Percentiles rank a stretch among this genome's conserved stretches.
Evolutionary conservation across 2,888 invertebrate genomes (phyloP).

Genomic region (Hypercompe scribonia): DNA sequence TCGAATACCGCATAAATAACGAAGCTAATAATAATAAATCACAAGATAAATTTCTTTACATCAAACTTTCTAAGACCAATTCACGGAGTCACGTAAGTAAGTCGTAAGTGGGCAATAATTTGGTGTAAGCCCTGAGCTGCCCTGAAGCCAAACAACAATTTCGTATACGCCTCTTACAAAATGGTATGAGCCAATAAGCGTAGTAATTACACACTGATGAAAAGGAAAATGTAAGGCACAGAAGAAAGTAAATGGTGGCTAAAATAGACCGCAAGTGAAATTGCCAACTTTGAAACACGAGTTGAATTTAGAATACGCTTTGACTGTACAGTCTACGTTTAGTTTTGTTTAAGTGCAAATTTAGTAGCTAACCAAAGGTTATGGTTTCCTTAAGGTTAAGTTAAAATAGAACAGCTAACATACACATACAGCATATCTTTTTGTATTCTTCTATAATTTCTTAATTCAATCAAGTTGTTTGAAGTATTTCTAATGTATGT

Average conservation of each 20-base stretch:
- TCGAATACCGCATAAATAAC: conserved; percentile 44
- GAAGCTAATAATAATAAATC: conserved; percentile 53
- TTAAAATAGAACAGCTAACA: conserved; percentile 11
- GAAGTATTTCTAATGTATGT: neutral
- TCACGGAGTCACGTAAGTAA: conserved; percentile 50
- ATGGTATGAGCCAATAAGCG: conserved; percentile 55
- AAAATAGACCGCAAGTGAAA: conserved; percentile 39
- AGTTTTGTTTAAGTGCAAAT: conserved; percentile 34
- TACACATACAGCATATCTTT: conserved; percentile 1
- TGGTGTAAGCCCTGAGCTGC: conserved; percentile 56
- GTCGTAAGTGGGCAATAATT: conserved; percentile 60
- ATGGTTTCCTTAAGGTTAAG: conserved; percentile 11
- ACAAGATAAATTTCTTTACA: conserved; percentile 44
- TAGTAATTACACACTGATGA: conserved; percentile 66
- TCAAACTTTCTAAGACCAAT: conserved; percentile 62
- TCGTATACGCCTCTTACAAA: conserved; percentile 50
- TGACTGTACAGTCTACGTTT: conserved; percentile 33
- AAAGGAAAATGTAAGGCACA: conserved; percentile 55
- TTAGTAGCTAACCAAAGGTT: conserved; percentile 1
- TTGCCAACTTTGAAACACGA: conserved; percentile 40
- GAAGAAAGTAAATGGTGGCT: conserved; percentile 60
- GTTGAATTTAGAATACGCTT: neutral
- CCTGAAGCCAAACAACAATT: conserved; percentile 58
- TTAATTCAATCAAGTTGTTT: neutral
- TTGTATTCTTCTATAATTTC: conserved; percentile 5